A percentile compares a stretch with the other conserved stretches of the same genome.
phyloP scores from a whole-genome alignment of 2,888 invertebrate species.

The Ophion ellenae region DNA sequence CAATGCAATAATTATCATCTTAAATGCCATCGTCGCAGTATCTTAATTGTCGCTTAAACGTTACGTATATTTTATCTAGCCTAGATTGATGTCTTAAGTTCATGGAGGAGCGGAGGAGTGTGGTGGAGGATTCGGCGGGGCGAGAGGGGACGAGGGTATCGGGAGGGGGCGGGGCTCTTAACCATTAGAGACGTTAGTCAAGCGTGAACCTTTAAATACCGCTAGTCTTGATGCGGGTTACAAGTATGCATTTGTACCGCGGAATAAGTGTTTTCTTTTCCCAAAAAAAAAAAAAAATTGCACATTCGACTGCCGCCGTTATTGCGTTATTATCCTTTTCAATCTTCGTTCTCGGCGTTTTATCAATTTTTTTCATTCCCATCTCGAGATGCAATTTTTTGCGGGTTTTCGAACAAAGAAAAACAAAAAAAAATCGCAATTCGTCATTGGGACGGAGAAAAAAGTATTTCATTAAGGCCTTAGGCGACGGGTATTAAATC shows the following conservation, averaged over 20 bases:
- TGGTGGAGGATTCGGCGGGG: slow-evolving; percentile 2
- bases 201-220: slow-evolving; percentile 83
- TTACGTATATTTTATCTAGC: slow-evolving; percentile 44
- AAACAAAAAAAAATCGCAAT: too few species aligned
- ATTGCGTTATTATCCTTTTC: slow-evolving; percentile 17
- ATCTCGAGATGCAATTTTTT: too few species aligned
- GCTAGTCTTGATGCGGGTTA: slow-evolving; percentile 83
- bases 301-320: slow-evolving; percentile 37
- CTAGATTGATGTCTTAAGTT: slow-evolving; percentile 53
- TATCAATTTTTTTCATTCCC: too few species aligned
- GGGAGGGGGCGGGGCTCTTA: slow-evolving; percentile 53
- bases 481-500: too few species aligned
- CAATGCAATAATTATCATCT: slow-evolving; percentile 55
- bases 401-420: too few species aligned
- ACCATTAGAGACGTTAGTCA: slow-evolving; percentile 82
- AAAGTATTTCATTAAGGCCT: background rate
- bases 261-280: slow-evolving; percentile 38
- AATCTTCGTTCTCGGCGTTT: background rate
- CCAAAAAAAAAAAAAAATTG: slow-evolving; percentile 1
- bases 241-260: slow-evolving; percentile 73
- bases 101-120: slow-evolving; percentile 29
- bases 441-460: background rate
- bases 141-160: background rate
- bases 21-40: slow-evolving; percentile 66
- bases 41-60: slow-evolving; percentile 62